These are phyloP conservation scores for Ceyx cyanopectus DNA, from an alignment of 2,113 vertebrate species.

Conservation along the genomic window DNA sequence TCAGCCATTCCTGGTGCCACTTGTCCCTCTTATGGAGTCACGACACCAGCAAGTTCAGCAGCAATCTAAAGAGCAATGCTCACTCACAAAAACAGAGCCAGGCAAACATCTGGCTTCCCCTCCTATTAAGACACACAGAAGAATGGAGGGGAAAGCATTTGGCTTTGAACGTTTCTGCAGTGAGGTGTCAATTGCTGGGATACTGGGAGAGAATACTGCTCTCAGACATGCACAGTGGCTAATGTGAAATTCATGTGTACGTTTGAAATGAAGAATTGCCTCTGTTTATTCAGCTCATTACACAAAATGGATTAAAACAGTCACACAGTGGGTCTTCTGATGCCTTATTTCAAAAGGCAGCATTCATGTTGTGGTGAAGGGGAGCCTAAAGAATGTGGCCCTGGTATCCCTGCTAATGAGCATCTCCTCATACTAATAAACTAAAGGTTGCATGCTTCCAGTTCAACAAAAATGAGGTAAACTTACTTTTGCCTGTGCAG, in stretches of 20 bases:
- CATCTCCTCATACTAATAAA: neutral
- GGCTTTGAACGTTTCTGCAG: neutral
- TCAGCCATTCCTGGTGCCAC: neutral
- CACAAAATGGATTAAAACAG: neutral
- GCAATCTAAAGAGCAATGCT: neutral
- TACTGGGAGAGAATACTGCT: neutral
- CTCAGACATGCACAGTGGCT: accelerated
- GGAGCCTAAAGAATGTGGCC: neutral
- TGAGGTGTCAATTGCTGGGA: neutral
- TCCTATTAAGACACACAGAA: neutral
- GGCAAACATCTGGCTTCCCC: neutral
- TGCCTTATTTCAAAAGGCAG: neutral
- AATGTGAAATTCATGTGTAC: neutral
- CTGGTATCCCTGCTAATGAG: neutral
- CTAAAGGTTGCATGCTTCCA: neutral
- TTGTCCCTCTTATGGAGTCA: neutral
- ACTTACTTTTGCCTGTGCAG: neutral
- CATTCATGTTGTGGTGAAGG: neutral
- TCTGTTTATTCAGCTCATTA: neutral
- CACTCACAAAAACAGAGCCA: neutral
- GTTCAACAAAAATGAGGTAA: neutral
- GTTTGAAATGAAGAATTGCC: neutral
- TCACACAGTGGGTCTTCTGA: neutral
- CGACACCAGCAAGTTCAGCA: neutral
- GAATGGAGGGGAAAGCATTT: neutral